Evolutionary conservation across 1,140 invertebrate genomes (phyloP).

Genomic region (Orchestia grillus): DNA sequence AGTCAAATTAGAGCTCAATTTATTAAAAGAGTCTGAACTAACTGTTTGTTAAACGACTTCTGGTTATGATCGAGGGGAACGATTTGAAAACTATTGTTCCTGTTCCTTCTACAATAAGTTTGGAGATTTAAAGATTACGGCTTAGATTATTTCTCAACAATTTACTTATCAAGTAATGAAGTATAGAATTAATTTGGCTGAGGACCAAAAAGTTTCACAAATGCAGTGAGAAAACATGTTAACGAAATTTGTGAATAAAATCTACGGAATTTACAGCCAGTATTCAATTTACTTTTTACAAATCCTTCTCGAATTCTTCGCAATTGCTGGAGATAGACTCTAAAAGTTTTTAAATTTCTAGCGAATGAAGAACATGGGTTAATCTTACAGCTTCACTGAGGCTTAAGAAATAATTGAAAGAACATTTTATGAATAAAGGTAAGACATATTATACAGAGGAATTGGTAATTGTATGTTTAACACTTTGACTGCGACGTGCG

Average conservation of each 20-base stretch:
- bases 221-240: background rate
- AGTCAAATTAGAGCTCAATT: background rate
- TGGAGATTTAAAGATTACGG: background rate
- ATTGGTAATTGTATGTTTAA: no score
- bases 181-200: background rate
- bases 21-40: background rate
- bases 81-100: background rate
- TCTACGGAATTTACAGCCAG: background rate
- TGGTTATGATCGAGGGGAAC: background rate
- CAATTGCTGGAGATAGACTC: no score
- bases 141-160: background rate
- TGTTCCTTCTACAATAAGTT: background rate
- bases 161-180: background rate
- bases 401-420: no score
- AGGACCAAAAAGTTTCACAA: background rate
- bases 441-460: no score
- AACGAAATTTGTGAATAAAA: background rate
- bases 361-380: no score
- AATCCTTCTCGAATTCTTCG: no score
- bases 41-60: background rate
- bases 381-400: no score
- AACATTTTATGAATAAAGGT: no score
- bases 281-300: no score
- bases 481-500: no score
- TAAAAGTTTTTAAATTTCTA: no score